Conservation (phyloP, 2,797 vertebrate genomes). For the Trachops cirrhosus region DNA sequence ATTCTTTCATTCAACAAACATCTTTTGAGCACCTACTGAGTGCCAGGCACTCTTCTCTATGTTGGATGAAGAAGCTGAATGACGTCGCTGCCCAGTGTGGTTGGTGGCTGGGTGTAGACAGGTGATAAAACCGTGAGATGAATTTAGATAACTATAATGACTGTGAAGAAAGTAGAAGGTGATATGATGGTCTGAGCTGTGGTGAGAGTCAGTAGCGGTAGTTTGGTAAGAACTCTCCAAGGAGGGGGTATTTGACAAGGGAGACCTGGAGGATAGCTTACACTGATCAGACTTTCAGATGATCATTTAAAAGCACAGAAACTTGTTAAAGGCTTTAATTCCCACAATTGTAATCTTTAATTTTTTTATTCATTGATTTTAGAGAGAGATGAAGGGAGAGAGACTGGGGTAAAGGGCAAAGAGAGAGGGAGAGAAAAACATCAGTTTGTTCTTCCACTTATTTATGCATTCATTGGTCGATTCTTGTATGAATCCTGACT, state of each 20-base stretch:
- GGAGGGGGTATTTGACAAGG: background rate
- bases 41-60: background rate
- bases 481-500: too few species aligned
- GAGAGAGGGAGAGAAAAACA: background rate
- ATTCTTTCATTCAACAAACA: background rate
- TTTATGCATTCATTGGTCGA: background rate
- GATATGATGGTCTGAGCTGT: background rate
- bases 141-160: background rate
- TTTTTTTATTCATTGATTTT: background rate
- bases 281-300: background rate
- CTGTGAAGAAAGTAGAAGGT: background rate
- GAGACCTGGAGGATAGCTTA: background rate
- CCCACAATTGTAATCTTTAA: background rate
- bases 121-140: background rate
- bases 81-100: background rate
- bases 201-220: background rate
- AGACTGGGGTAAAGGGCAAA: background rate
- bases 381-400: background rate
- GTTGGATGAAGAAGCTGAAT: background rate
- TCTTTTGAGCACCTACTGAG: background rate
- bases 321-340: constrained; percentile 31
- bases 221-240: background rate
- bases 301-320: background rate
- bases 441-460: background rate
- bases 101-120: background rate